These are phyloP conservation scores for Siphlonurus alternatus DNA, from an alignment of 2,888 invertebrate species.

Conservation along the genomic window DNA sequence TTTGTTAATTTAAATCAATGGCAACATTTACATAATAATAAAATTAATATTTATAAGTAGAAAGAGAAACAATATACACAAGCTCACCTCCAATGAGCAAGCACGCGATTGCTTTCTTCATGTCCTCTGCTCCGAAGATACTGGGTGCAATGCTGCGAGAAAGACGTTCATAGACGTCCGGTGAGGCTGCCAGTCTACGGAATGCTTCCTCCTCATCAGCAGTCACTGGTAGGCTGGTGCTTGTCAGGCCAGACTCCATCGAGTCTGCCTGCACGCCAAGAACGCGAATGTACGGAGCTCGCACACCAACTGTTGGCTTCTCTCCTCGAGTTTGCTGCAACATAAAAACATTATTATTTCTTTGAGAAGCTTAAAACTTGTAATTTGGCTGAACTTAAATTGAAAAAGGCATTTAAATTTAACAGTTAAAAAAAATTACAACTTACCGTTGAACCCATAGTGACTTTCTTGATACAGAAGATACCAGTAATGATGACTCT, in stretches of 20 bases:
- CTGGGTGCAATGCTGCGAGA: slow-evolving; percentile 90
- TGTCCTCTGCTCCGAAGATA: slow-evolving; percentile 84
- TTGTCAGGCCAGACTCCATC: slow-evolving; percentile 44
- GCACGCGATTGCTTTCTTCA: slow-evolving; percentile 93
- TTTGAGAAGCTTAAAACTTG: too few relatives aligned
- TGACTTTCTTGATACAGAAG: slow-evolving; percentile 84
- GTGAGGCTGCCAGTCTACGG: slow-evolving; percentile 62
- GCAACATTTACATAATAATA: background rate
- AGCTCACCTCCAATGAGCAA: slow-evolving; percentile 80
- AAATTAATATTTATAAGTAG: too few relatives aligned
- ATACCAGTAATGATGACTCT: slow-evolving; percentile 85
- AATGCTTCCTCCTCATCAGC: slow-evolving; percentile 67
- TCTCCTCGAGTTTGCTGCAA: slow-evolving; percentile 48
- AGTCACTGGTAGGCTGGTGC: slow-evolving; percentile 29
- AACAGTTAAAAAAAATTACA: too few relatives aligned
- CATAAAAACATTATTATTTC: too few relatives aligned
- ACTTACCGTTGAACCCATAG: slow-evolving; percentile 39
- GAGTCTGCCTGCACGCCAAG: slow-evolving; percentile 81
- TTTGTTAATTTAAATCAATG: background rate
- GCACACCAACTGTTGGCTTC: slow-evolving; percentile 73
- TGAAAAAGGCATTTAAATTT: too few relatives aligned
- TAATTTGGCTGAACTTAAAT: too few relatives aligned
- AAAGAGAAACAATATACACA: too few relatives aligned
- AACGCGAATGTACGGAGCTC: slow-evolving; percentile 86
- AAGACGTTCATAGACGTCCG: slow-evolving; percentile 77